Evolutionary conservation across 2,113 vertebrate genomes (phyloP).

Genomic region (Ciconia stormi): DNA sequence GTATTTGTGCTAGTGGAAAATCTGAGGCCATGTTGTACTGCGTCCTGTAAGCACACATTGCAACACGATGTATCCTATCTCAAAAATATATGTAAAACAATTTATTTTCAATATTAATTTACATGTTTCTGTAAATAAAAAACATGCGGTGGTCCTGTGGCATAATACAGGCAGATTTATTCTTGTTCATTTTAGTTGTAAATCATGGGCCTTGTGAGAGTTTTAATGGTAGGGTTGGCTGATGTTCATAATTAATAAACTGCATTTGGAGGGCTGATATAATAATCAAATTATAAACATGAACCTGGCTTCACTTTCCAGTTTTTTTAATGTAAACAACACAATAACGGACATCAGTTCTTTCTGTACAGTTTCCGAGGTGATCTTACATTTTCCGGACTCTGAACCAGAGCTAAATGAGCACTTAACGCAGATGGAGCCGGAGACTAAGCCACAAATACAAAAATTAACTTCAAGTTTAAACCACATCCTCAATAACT

Average conservation of each 20-base stretch:
- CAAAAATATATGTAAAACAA: not conserved
- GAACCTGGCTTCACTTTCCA: not conserved
- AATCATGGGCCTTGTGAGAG: not conserved
- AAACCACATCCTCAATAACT: not conserved
- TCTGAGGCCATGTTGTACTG: not conserved
- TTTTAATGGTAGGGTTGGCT: not conserved
- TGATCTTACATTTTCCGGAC: not conserved
- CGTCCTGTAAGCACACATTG: not conserved
- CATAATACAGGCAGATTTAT: not conserved
- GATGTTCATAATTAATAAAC: not conserved
- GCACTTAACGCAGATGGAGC: not conserved
- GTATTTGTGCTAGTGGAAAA: not conserved
- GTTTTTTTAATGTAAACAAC: not conserved
- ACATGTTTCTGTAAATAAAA: not conserved
- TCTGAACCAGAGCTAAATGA: not conserved
- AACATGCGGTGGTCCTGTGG: not conserved
- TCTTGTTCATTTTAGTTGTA: not conserved
- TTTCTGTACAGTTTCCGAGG: not conserved
- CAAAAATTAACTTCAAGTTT: not conserved
- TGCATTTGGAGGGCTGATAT: not conserved
- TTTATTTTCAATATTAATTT: not conserved
- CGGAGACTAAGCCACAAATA: not conserved
- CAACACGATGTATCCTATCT: not conserved
- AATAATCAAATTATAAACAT: constrained; percentile 8
- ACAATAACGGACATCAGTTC: not conserved